Evolutionary conservation across 2,888 invertebrate species (phyloP).

Genomic region (Dolichomitus sp.): DNA sequence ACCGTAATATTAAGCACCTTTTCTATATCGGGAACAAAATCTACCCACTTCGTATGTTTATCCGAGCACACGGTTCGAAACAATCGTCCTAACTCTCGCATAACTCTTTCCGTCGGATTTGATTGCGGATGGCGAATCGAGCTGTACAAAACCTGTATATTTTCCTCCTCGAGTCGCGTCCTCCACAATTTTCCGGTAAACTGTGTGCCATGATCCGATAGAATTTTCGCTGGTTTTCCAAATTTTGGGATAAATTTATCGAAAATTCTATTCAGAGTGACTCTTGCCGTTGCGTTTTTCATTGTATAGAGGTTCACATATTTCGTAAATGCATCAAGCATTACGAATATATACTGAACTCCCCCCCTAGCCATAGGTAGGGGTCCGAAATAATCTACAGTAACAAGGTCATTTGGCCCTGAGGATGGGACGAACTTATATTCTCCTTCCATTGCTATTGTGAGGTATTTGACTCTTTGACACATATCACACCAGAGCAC

Average conservation of each 20-base stretch:
- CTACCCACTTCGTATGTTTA: neutral
- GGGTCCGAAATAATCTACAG: slow-evolving; percentile 65
- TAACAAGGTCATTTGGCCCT: neutral
- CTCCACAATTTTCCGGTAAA: slow-evolving; percentile 20
- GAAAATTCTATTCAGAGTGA: slow-evolving; percentile 41
- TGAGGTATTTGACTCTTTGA: slow-evolving; percentile 6
- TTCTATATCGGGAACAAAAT: neutral
- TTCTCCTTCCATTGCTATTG: slow-evolving; percentile 60
- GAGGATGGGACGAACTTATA: neutral
- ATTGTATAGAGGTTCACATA: slow-evolving; percentile 54
- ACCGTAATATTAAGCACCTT: slow-evolving; percentile 6
- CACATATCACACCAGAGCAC: slow-evolving; percentile 55
- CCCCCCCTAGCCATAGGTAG: slow-evolving; percentile 53
- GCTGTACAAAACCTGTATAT: neutral
- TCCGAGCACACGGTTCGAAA: slow-evolving; percentile 23
- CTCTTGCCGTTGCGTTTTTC: slow-evolving; percentile 42
- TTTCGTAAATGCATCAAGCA: slow-evolving; percentile 57
- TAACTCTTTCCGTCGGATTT: slow-evolving; percentile 22
- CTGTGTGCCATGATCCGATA: slow-evolving; percentile 70
- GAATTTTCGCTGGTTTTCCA: slow-evolving; percentile 43
- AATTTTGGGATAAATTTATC: slow-evolving; percentile 33
- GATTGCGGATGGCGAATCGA: slow-evolving; percentile 34
- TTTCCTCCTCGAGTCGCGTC: neutral
- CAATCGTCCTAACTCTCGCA: slow-evolving; percentile 29
- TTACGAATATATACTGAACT: slow-evolving; percentile 60